Evolutionary conservation across 2,113 vertebrate species (phyloP), one percentile per base, ranked within the genome.

Genomic region (Psephotus haematonotus): DNA sequence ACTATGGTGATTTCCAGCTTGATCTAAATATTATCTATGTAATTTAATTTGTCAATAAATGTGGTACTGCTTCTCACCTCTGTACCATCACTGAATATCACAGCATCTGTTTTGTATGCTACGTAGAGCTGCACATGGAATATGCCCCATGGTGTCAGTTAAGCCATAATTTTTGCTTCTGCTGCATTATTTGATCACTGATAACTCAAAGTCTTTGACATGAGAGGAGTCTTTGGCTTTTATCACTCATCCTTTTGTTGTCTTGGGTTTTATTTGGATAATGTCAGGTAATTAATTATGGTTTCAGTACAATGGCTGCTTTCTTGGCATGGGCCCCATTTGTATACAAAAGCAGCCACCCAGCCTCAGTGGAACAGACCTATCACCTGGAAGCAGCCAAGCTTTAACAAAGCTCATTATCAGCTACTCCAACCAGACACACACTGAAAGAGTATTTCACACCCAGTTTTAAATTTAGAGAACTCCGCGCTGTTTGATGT

Each of bases 31-130:
- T 20, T 24, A 35, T 28, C 16, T 74, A 60, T 57, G 22, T 29
- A 74, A 62, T 50, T 79, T 53, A 63, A 86, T 91, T 78, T 91
- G 14, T 63, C 47, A 29, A 17, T 39, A 52, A 79, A 68, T 31
- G 2, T 23, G 22, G 19, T 65, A 20, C 9, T 87, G 9, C 25
- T 85, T 90, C 41, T 82, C n/a, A 75, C 24, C 0, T 7, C 2
- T 0, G 0, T 35, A 14, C 60, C n/a, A 29, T n/a, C 29, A 28
- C 9, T 62, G 49, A n/a, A 59, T 44, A 28, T 33, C 27, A 29
- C 6, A 23, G 27, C 28, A 11, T 52, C 52, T 63, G 20, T 63
- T 52, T 44, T 71, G 67, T 37, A 29, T 0, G 0, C 27, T 50
- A 29, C 50, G 29, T 57, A n/a, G 35, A 63, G 13, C 4, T 39